phyloP scores from a whole-genome alignment of 2,113 vertebrate species.

The Anser cygnoides region DNA sequence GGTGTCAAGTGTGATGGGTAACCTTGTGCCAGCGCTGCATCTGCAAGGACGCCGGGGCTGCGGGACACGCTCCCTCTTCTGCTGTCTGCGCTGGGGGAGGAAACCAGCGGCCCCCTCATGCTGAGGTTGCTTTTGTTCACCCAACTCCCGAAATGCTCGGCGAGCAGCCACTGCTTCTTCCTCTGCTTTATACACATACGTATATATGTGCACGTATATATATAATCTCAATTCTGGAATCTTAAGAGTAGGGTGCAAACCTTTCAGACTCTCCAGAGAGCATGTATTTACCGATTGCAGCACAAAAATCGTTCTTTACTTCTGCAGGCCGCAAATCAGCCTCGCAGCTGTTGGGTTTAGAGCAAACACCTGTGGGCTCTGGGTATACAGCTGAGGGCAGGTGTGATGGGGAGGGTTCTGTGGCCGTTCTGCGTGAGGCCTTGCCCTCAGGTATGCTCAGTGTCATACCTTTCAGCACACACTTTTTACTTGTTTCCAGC shows the following conservation, averaged over 20 bases:
- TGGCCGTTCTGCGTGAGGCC: neutral
- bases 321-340: accelerated
- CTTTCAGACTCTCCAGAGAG: neutral
- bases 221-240: neutral
- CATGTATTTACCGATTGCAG: neutral
- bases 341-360: neutral
- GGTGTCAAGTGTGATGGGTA: neutral
- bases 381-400: neutral
- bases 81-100: neutral
- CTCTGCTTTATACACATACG: too few species aligned
- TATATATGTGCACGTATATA: accelerated
- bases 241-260: neutral
- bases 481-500: neutral
- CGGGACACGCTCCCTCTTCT: neutral
- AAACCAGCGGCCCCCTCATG: neutral
- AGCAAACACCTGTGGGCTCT: neutral
- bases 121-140: neutral
- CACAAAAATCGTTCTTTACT: neutral
- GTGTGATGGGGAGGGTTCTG: neutral
- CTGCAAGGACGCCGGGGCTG: neutral
- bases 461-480: neutral
- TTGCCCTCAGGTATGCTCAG: too few species aligned
- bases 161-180: neutral
- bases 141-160: neutral
- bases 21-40: neutral